Base-by-base conservation (phyloP, 1,140 invertebrate species). In the Rhizoglyphus robini region DNA sequence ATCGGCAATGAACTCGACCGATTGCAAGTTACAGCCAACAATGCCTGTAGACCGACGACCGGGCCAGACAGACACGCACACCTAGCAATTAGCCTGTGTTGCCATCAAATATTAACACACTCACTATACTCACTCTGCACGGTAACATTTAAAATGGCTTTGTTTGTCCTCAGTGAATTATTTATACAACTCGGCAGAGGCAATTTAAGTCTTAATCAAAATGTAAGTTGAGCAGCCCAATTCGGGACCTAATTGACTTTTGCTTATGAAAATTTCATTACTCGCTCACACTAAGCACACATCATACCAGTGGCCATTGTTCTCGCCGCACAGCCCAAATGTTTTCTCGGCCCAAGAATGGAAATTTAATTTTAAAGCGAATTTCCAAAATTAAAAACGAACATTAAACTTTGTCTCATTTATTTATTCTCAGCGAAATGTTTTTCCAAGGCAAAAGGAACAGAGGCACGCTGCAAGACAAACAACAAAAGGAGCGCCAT, bases 181-280 rank as follows among this genome's bases (percentile, higher is more conserved):
- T 54, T 54, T 54, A 54, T 54, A 27, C 51, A 54, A 32, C 31
- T 46, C 23, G 20, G 20, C 51, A 54, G 36, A 8, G 23, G 20
- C 23, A 54, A 54, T 54, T 8, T 8, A 54, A 54, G 51, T 54
- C 23, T 32, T 54, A 54, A 54, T 54, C 51, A 54, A 54, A 54
- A 54, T 54, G 51, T 20, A 54, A 54, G 20, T 8, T 20, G 23
- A 27, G 51, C 51, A 54, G 20, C 8, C 51, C 8, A 54, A 54
- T 54, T 54, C 51, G 23, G 15, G 20, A 20, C 20, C 15, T 54
- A 54, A 54, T 54, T 54, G 51, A 54, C 51, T 54, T 54, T 54
- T 54, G 51, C 51, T 54, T 54, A 54, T 54, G 8, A 54, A 54
- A 54, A 54, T 54, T 54, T 54, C 23, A 54, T 54, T 54, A 54